Evolutionary conservation across 2,888 invertebrate species (phyloP).

Genomic region (Petrolisthes manimaculis): DNA sequence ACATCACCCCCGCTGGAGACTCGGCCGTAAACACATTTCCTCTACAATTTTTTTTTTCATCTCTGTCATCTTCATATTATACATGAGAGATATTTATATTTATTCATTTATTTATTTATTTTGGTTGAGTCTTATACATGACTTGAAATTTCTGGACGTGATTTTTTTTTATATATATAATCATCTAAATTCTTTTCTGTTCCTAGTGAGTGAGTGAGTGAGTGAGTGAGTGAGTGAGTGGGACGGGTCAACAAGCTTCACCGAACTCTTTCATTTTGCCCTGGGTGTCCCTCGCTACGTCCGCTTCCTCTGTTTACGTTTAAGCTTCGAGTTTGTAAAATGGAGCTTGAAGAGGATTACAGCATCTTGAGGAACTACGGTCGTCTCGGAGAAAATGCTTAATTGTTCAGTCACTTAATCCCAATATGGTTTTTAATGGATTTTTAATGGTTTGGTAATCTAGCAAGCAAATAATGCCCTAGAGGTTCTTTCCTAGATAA

Average conservation of each 20-base stretch:
- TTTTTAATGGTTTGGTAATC: slow-evolving; percentile 54
- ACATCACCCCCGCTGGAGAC: not conserved
- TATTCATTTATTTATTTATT: no score
- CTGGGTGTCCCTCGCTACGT: slow-evolving; percentile 4
- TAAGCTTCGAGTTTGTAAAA: slow-evolving; percentile 17
- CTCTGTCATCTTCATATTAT: no score
- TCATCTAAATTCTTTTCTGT: no score
- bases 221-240: not conserved
- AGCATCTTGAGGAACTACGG: slow-evolving; percentile 63
- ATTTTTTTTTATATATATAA: no score
- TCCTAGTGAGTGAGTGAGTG: no score
- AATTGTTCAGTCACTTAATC: slow-evolving; percentile 57
- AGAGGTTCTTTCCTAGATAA: slow-evolving; percentile 63
- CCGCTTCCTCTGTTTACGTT: slow-evolving; percentile 1
- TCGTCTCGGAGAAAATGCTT: slow-evolving; percentile 59
- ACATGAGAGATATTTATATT: no score
- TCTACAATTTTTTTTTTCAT: not conserved
- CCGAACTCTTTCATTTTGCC: not conserved
- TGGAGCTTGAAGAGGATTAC: slow-evolving; percentile 55
- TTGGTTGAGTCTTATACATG: no score
- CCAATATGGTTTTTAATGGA: slow-evolving; percentile 44
- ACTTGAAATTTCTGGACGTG: no score
- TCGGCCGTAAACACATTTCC: not conserved
- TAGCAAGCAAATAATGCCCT: slow-evolving; percentile 64
- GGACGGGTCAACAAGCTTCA: not conserved